Conservation (phyloP, 2,113 vertebrate species). For the Syngnathus typhle region DNA sequence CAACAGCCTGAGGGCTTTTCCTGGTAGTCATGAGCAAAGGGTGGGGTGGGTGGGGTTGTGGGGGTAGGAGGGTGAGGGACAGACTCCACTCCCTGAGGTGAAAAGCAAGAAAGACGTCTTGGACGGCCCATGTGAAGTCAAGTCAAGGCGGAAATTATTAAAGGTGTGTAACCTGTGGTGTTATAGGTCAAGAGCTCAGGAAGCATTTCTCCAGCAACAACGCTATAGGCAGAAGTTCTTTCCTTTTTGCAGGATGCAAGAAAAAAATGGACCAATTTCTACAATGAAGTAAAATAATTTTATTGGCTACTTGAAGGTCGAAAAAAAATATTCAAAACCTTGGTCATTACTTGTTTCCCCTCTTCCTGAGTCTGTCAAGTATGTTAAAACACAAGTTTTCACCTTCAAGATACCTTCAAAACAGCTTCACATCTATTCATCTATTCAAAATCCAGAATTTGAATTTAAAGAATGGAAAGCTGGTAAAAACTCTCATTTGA, state of each 20-base stretch:
- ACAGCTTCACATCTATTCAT: too few relatives aligned
- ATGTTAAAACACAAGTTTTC: not conserved
- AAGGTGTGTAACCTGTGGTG: constrained; percentile 25
- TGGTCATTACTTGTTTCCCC: not conserved
- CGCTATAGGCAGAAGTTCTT: constrained; percentile 10
- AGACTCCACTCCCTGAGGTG: not conserved
- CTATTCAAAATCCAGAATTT: too few relatives aligned
- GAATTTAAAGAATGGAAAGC: too few relatives aligned
- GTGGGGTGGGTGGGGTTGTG: constrained; percentile 10
- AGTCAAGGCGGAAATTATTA: constrained; percentile 21
- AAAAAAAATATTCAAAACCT: not conserved
- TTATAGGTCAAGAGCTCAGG: constrained; percentile 43
- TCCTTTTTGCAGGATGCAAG: constrained; percentile 13
- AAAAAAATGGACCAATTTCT: not conserved
- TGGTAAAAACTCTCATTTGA: too few relatives aligned
- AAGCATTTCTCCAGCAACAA: constrained; percentile 30
- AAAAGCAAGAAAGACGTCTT: constrained; percentile 10
- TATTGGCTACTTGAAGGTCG: not conserved
- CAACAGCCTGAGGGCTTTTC: constrained; percentile 44
- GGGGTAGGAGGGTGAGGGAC: constrained; percentile 14
- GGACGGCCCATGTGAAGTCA: constrained; percentile 9
- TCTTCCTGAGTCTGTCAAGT: not conserved
- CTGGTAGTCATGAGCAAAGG: constrained; percentile 15
- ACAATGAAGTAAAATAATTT: not conserved
- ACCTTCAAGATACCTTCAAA: too few relatives aligned